These are phyloP conservation scores for Sebastes taczanowskii DNA, from an alignment of 2,797 vertebrate genomes.

Conservation along the genomic window DNA sequence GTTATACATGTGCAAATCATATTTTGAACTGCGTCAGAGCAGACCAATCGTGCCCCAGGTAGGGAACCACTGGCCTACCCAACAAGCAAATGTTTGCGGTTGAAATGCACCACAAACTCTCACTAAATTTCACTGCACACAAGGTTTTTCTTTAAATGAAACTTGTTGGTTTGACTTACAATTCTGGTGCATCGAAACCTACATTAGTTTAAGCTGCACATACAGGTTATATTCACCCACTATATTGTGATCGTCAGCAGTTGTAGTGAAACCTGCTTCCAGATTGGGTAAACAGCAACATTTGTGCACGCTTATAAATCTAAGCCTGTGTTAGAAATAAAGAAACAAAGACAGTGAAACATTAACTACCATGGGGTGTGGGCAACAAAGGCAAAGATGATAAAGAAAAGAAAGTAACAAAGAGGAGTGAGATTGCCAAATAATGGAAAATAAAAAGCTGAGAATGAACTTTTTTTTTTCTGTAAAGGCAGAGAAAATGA, in stretches of 20 bases:
- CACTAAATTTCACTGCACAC: neutral
- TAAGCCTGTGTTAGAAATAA: neutral
- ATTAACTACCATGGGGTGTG: neutral
- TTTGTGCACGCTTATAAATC: neutral
- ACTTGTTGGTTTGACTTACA: neutral
- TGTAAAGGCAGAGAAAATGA: slow-evolving; percentile 35
- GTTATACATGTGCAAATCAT: too few relatives aligned
- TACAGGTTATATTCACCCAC: neutral
- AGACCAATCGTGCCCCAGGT: too few relatives aligned
- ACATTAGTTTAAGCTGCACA: neutral
- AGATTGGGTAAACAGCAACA: neutral
- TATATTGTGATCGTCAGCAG: neutral
- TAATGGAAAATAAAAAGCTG: slow-evolving; percentile 26
- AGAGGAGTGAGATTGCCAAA: slow-evolving; percentile 10
- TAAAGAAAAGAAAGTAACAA: slow-evolving; percentile 9
- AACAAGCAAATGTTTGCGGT: neutral
- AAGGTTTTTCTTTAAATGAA: neutral
- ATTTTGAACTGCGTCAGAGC: too few relatives aligned
- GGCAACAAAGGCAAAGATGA: slow-evolving; percentile 16
- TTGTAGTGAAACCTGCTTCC: neutral
- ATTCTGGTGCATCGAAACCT: neutral
- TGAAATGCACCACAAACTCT: neutral
- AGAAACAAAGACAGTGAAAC: slow-evolving; percentile 3
- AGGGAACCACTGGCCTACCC: neutral
- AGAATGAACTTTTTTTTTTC: slow-evolving; percentile 33